Conservation (phyloP, 2,888 invertebrate genomes). For the Unio delphinus region DNA sequence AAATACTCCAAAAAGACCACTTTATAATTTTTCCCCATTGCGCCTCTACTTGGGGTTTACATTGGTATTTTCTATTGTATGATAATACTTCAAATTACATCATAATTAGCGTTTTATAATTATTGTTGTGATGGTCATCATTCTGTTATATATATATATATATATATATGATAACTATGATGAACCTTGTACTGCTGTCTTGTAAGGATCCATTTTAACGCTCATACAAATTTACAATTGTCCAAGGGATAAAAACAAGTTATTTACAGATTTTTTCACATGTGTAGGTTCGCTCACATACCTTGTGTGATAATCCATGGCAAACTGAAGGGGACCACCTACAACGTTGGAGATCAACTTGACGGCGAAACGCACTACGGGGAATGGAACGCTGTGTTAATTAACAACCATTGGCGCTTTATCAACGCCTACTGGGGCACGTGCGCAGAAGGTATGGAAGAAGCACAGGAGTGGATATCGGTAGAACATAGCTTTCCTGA, state of each 20-base stretch:
- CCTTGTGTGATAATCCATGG: constrained; percentile 63
- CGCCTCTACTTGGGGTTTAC: too few relatives aligned
- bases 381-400: constrained; percentile 66
- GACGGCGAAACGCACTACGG: constrained; percentile 57
- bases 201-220: too few relatives aligned
- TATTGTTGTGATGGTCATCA: too few relatives aligned
- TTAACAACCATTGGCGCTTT: constrained; percentile 61
- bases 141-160: too few relatives aligned
- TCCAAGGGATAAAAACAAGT: background rate
- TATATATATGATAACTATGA: too few relatives aligned
- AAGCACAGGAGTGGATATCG: constrained; percentile 15
- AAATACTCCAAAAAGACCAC: too few relatives aligned
- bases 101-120: too few relatives aligned
- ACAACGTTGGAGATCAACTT: constrained; percentile 56
- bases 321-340: constrained; percentile 62
- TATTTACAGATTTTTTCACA: constrained; percentile 3
- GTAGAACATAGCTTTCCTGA: constrained; percentile 17
- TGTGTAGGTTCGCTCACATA: constrained; percentile 51
- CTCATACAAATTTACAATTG: too few relatives aligned
- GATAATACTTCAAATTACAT: too few relatives aligned
- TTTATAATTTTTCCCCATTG: too few relatives aligned
- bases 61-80: too few relatives aligned
- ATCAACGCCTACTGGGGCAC: constrained; percentile 65
- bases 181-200: too few relatives aligned
- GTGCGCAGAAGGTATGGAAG: constrained; percentile 50